Base-by-base conservation (phyloP, 2,888 invertebrate genomes). In the Drosophila paucipuncta region DNA sequence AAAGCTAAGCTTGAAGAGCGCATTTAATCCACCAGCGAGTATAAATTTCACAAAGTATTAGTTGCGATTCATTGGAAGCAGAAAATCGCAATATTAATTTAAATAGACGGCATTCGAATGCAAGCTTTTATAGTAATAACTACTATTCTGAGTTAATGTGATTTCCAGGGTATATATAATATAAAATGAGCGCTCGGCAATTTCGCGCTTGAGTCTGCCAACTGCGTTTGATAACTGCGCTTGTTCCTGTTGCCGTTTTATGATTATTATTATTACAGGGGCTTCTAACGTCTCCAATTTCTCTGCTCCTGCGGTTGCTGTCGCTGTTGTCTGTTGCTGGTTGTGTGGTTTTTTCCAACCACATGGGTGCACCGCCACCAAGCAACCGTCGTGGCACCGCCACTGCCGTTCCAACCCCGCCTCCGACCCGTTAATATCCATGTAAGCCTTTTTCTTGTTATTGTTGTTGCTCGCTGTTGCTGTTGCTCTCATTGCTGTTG, bases 401-500 rank as follows among this genome's bases (percentile, higher is more conserved):
- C 35, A 25, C 16, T 47, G 64, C 31, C 39, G 22, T 16, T 47
- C 33, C 39, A 25, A 13, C 43, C 33, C 35, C 28, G n/a, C 52
- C 41, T 35, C 57, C 53, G 59, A 55, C 33, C 55, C 28, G 59
- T 61, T 82, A 76, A 83, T 84, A 82, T 83, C 68, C 85, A 74
- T 83, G 87, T 83, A 84, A 86, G 87, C 87, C 78, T 65, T 70
- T 75, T 75, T 78, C 81, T 83, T 77, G 72, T 71, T 77, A 74
- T 63, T 79, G 73, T 63, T 76, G 67, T 68, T 80, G 76, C 35
- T 60, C 60, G 66, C 10, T 64, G 63, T 60, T 77, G 49, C 30
- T 67, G 50, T 41, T 70, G 60, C 35, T 60, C 30, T 25, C 73
- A 68, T 64, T 71, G 31, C 35, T 60, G 41, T 30, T 39, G 41